Conservation (phyloP, 2,888 invertebrate species). For the Cephus runcator region DNA sequence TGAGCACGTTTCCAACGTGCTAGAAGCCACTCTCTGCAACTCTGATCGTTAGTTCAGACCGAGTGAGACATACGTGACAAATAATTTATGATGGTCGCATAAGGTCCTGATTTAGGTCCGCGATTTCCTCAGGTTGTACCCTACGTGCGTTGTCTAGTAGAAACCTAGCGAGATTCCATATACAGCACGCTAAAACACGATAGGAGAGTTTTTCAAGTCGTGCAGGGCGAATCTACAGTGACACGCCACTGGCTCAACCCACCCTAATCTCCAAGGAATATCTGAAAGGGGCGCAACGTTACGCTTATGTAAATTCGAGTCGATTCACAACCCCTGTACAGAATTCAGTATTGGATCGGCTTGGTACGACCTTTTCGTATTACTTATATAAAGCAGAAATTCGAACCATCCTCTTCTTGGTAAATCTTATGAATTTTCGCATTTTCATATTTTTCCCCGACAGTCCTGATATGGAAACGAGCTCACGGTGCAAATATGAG, state of each 20-base stretch:
- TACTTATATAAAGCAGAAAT: not conserved
- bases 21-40: not conserved
- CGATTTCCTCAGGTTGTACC: not conserved
- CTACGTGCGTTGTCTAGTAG: not conserved
- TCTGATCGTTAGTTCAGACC: not conserved
- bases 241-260: slow-evolving; percentile 45
- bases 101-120: not conserved
- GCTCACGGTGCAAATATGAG: not conserved
- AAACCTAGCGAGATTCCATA: not conserved
- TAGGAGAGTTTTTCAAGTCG: not conserved
- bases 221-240: slow-evolving; percentile 43
- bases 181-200: not conserved
- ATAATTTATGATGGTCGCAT: not conserved
- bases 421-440: not conserved
- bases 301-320: not conserved
- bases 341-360: not conserved
- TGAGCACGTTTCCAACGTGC: not conserved
- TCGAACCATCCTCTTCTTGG: not conserved
- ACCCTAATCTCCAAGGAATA: slow-evolving; percentile 30
- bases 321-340: not conserved
- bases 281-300: slow-evolving; percentile 22
- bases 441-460: not conserved
- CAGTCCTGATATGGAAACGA: not conserved
- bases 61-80: not conserved
- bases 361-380: not conserved